Evolutionary conservation across 2,113 vertebrate genomes (phyloP).

Genomic region (Elgaria multicarinata): DNA sequence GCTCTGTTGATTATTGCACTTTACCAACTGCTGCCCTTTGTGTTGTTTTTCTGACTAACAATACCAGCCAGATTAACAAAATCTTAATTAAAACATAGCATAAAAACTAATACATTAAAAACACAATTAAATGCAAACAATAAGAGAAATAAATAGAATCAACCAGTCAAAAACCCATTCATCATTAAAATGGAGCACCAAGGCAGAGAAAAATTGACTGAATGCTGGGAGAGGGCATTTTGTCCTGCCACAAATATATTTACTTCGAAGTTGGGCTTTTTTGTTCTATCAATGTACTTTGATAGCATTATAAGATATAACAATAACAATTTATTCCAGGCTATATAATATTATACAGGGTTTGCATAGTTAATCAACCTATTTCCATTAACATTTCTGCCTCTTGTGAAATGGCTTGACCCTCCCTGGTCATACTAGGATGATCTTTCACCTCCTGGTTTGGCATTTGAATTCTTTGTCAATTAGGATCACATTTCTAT

Average conservation of each 20-base stretch:
- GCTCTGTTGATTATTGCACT: too few relatives aligned
- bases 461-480: constrained; percentile 83
- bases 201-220: too few relatives aligned
- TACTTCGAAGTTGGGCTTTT: not conserved
- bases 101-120: too few relatives aligned
- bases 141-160: too few relatives aligned
- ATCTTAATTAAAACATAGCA: too few relatives aligned
- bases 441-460: constrained; percentile 80
- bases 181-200: too few relatives aligned
- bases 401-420: constrained; percentile 79
- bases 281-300: not conserved
- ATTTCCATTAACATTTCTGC: constrained; percentile 87
- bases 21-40: too few relatives aligned
- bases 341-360: constrained; percentile 83
- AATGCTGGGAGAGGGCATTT: not conserved
- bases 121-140: too few relatives aligned
- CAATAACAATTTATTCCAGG: not conserved
- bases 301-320: not conserved
- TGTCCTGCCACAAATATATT: not conserved
- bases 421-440: constrained; percentile 84
- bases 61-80: too few relatives aligned
- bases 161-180: too few relatives aligned
- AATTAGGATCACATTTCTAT: constrained; percentile 92
- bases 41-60: too few relatives aligned
- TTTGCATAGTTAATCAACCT: constrained; percentile 87